These are phyloP conservation scores for Gonatopus flavifemur DNA, from an alignment of 1,140 invertebrate species.

Conservation along the genomic window DNA sequence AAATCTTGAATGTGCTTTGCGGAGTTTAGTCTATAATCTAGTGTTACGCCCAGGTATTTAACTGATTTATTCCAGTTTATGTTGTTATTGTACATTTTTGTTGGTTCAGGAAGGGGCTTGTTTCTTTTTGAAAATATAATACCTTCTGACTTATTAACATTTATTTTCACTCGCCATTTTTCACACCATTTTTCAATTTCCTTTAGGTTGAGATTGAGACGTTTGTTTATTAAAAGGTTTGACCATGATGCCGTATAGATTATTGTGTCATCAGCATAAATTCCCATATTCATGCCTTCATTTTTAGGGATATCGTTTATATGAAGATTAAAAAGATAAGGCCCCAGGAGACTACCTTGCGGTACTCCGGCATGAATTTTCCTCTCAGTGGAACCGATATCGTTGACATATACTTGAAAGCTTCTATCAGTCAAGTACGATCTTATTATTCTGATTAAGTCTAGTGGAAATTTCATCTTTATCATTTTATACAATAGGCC, in stretches of 20 bases:
- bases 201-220: neutral
- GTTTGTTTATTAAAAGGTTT: neutral
- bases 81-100: neutral
- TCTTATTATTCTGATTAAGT: neutral
- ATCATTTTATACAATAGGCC: constrained; percentile 16
- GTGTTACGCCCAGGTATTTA: neutral
- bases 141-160: too few species aligned
- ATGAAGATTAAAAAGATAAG: too few species aligned
- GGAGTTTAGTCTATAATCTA: neutral
- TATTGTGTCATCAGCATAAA: neutral
- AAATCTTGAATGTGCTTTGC: neutral
- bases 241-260: too few species aligned
- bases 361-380: too few species aligned
- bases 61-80: neutral
- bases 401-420: neutral
- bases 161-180: neutral
- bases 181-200: neutral
- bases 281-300: too few species aligned
- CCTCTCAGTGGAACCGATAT: neutral
- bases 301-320: too few species aligned
- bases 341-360: neutral
- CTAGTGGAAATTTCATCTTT: constrained; percentile 1
- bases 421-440: neutral
- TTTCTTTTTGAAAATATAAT: neutral
- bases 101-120: too few species aligned